Evolutionary conservation across 2,888 invertebrate species (phyloP).

Genomic region (Lycia hirtaria): DNA sequence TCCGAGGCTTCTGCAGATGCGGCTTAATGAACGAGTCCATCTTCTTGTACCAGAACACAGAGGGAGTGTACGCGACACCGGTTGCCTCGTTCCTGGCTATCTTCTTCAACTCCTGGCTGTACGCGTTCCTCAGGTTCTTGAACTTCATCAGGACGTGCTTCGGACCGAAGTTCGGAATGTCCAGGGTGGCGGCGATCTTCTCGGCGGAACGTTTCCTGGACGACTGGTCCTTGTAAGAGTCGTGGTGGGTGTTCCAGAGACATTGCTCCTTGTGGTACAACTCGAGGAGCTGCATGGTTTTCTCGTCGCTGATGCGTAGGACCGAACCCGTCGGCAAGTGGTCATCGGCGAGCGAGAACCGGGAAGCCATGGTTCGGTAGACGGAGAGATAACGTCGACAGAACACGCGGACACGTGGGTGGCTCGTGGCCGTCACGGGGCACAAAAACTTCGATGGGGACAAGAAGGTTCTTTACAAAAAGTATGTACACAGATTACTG

Average conservation of each 20-base stretch:
- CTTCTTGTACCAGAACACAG: conserved; percentile 56
- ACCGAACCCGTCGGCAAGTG: conserved; percentile 30
- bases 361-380: no score
- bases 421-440: no score
- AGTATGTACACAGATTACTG: no score
- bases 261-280: conserved; percentile 57
- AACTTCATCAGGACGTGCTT: conserved; percentile 65
- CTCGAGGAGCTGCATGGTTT: conserved; percentile 56
- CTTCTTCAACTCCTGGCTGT: conserved; percentile 67
- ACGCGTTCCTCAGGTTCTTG: conserved; percentile 66
- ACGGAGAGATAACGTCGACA: no score
- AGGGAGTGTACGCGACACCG: conserved; percentile 50
- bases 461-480: no score
- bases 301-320: conserved; percentile 51
- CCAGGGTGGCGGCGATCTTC: conserved; percentile 55
- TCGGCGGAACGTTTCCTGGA: conserved; percentile 47
- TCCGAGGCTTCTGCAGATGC: conserved; percentile 46
- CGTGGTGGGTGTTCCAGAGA: conserved; percentile 56
- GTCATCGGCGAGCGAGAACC: not conserved
- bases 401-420: no score
- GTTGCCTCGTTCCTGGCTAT: conserved; percentile 39
- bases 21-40: conserved; percentile 64
- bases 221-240: conserved; percentile 51
- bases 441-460: no score
- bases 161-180: conserved; percentile 55